Evolutionary conservation across 2,113 vertebrate species (phyloP).

Genomic region (Sander vitreus): DNA sequence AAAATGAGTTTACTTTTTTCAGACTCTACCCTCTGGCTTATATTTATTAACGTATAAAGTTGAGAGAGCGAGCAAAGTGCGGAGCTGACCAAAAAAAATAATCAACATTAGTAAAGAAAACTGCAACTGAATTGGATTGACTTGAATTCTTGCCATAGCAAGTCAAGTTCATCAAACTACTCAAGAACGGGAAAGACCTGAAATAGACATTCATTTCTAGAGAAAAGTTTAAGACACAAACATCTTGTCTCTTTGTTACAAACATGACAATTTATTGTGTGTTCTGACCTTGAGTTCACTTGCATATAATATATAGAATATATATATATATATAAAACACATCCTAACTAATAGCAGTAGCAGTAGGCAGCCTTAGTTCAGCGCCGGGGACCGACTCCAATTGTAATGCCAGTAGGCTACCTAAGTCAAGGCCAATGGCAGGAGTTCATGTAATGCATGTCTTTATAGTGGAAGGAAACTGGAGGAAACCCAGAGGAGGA

Average conservation of each 20-base stretch:
- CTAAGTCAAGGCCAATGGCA: too few relatives aligned
- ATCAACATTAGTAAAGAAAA: neutral
- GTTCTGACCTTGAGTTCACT: neutral
- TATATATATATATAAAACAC: too few relatives aligned
- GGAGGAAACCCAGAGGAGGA: too few relatives aligned
- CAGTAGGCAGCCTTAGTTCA: too few relatives aligned
- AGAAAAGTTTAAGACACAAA: neutral
- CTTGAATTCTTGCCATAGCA: neutral
- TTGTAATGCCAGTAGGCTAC: too few relatives aligned
- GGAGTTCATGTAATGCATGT: too few relatives aligned
- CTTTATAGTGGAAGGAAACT: too few relatives aligned
- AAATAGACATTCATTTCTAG: neutral
- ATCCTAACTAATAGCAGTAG: too few relatives aligned
- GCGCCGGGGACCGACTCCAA: too few relatives aligned
- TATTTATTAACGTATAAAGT: neutral
- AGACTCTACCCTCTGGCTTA: neutral
- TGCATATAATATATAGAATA: neutral
- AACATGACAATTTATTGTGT: neutral
- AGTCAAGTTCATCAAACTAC: neutral
- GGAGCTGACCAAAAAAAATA: neutral
- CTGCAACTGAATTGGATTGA: neutral
- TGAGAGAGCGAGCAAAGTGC: neutral
- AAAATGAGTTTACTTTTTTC: neutral
- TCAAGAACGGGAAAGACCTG: too few relatives aligned
- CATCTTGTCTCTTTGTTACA: neutral